Evolutionary conservation across 2,888 invertebrate genomes (phyloP), one percentile per base, ranked within the genome.

Genomic region (Geophilus truncorum): DNA sequence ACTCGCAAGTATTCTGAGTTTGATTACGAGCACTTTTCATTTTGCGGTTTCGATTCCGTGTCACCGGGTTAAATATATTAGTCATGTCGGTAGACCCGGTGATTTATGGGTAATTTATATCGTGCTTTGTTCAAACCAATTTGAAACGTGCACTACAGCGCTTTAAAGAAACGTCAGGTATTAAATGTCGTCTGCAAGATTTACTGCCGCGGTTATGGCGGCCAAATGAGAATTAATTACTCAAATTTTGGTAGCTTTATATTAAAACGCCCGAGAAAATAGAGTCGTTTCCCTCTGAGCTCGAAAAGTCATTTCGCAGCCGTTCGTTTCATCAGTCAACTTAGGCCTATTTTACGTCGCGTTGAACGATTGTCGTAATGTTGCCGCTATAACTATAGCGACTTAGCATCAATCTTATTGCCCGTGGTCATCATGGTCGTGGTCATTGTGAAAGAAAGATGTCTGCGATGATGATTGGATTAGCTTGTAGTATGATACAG

Each of bases 141-240:
- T 57, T 57, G 57, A 57, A 57, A 57, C 9, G 57, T 57, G 57
- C 57, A 57, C 18, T 57, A 57, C 23, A 57, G 18, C 23, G 57
- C 21, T 18, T 57, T n/a, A 57, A 23, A 57, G 57, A 57, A 57
- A 57, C n/a, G 57, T 57, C 57, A 57, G 57, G 23, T 9, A 57
- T 57, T 57, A 57, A 57, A 57, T 57, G 57, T 57, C 57, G n/a
- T 23, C 18, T n/a, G 57, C 57, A 7, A 57, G 57, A 57, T 57
- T 57, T 57, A 57, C 18, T 18, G 57, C 23, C 1, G 57, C 18
- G 57, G 57, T 57, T 57, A 57, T 57, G 7, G 18, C 3, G 57
- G n/a, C 21, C 57, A 57, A 57, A 57, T 57, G 57, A 57, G 57
- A 57, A 57, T 57, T 57, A 57, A 57, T 57, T 57, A 57, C 57